These are phyloP conservation scores for Alectoris magna DNA, from an alignment of 2,797 vertebrate genomes.

Conservation along the genomic window DNA sequence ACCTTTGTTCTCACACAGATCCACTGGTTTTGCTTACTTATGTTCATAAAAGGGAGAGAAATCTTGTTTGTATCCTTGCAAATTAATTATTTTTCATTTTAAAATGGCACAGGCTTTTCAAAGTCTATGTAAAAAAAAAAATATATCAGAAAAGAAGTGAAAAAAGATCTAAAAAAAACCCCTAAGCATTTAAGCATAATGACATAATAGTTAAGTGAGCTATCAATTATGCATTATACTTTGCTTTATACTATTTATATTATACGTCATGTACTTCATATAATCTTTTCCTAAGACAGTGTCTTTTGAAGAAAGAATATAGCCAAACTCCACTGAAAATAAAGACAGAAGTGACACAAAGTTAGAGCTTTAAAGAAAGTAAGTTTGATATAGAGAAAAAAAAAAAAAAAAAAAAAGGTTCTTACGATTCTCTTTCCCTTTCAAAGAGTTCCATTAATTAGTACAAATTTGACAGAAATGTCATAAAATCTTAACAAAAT, in stretches of 20 bases:
- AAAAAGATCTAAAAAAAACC: background rate
- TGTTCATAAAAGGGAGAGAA: background rate
- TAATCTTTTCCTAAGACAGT: background rate
- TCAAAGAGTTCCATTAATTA: background rate
- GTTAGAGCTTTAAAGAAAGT: background rate
- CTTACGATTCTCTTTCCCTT: background rate
- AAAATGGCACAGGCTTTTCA: background rate
- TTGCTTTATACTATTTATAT: background rate
- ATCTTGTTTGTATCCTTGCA: background rate
- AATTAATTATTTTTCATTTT: background rate
- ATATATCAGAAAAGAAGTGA: background rate
- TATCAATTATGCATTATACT: background rate
- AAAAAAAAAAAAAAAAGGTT: background rate
- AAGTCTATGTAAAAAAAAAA: background rate
- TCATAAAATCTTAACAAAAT: background rate
- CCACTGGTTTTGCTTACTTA: background rate
- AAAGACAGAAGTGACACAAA: background rate
- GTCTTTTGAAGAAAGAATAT: background rate
- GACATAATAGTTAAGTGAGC: background rate
- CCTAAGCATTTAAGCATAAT: background rate
- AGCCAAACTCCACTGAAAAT: background rate
- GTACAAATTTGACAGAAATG: background rate
- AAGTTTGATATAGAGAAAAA: background rate
- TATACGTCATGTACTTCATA: background rate
- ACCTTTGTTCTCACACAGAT: background rate